Conservation (phyloP, 2,888 invertebrate species). For the Gerris lacustris region DNA sequence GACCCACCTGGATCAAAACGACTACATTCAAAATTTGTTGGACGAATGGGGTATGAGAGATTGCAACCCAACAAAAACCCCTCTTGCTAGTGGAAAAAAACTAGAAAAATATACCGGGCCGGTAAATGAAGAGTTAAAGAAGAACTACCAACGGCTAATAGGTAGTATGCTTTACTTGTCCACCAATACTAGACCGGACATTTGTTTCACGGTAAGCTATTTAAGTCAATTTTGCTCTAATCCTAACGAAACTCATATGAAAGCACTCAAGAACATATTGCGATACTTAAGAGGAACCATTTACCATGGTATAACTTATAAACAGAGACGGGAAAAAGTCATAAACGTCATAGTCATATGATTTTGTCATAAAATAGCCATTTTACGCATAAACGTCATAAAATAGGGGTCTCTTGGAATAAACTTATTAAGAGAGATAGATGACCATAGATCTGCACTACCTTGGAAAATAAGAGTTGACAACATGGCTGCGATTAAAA, state of each 20-base stretch:
- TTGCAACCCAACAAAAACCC: background rate
- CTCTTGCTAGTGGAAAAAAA: background rate
- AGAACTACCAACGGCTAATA: background rate
- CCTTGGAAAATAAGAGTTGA: background rate
- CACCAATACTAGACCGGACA: background rate
- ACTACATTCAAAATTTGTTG: background rate
- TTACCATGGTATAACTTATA: background rate
- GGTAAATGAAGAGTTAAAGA: background rate
- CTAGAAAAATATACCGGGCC: background rate
- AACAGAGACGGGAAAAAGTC: background rate
- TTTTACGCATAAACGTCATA: background rate
- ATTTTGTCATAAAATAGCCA: too few relatives aligned
- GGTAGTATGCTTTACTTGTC: background rate
- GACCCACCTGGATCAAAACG: background rate
- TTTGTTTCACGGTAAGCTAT: too few relatives aligned
- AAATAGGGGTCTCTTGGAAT: background rate
- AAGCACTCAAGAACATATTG: background rate
- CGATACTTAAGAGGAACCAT: background rate
- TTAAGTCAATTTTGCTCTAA: background rate
- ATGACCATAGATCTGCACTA: background rate
- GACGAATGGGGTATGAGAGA: background rate
- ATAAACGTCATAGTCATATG: too few relatives aligned
- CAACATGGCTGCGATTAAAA: background rate
- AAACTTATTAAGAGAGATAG: background rate
- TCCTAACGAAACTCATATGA: background rate